These are phyloP conservation scores for Pocillopora grandis DNA, from an alignment of 92 coral and sea anemone species.

Conservation along the genomic window DNA sequence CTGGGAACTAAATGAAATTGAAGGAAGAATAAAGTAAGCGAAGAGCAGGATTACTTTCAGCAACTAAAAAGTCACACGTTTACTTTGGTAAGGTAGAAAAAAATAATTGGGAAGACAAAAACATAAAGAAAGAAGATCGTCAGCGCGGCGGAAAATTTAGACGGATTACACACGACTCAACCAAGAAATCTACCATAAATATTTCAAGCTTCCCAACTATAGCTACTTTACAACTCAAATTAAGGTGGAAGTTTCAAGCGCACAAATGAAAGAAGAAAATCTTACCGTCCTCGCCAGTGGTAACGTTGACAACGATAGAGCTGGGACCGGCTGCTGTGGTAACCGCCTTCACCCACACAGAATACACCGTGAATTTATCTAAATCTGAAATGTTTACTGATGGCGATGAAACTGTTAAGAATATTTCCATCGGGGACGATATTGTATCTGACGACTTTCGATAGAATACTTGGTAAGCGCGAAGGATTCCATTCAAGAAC, in stretches of 20 bases:
- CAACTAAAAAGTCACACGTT: too few relatives aligned
- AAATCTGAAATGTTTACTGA: constrained; percentile 9
- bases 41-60: neutral
- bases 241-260: neutral
- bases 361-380: constrained; percentile 61
- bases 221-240: neutral
- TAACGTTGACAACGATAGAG: constrained; percentile 23
- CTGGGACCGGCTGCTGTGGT: constrained; percentile 48
- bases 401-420: neutral
- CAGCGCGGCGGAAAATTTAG: too few relatives aligned
- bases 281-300: constrained; percentile 74
- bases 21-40: neutral
- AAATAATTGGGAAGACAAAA: too few relatives aligned
- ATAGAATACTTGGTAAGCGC: constrained; percentile 1
- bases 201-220: too few relatives aligned
- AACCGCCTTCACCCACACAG: constrained; percentile 58
- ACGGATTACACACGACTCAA: too few relatives aligned
- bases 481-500: constrained; percentile 23
- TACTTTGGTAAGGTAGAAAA: too few relatives aligned
- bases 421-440: neutral
- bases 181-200: too few relatives aligned
- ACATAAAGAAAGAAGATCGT: too few relatives aligned
- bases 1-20: constrained; percentile 46
- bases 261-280: too few relatives aligned
- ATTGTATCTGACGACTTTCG: neutral